Evolutionary conservation across 2,888 invertebrate genomes (phyloP).

Genomic region (Epinotia bilunana): DNA sequence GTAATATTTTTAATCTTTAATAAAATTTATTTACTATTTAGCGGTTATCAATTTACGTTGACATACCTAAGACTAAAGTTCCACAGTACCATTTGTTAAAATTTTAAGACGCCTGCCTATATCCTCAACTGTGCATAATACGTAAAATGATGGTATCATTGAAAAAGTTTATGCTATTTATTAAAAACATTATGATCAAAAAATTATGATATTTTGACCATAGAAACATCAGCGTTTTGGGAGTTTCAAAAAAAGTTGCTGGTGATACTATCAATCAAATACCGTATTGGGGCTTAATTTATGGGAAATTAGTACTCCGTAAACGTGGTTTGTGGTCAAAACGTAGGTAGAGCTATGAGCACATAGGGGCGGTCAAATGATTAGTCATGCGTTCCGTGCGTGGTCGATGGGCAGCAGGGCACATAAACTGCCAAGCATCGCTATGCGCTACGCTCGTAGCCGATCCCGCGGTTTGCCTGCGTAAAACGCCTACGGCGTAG

Average conservation of each 20-base stretch:
- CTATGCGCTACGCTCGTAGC: too few species aligned
- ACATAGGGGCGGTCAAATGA: background rate
- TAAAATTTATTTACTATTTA: too few species aligned
- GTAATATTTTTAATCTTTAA: too few species aligned
- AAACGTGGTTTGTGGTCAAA: constrained; percentile 31
- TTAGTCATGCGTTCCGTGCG: background rate
- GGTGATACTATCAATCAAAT: constrained; percentile 3
- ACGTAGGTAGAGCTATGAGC: constrained; percentile 9
- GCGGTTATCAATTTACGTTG: too few species aligned
- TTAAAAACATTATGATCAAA: too few species aligned
- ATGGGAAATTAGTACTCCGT: constrained; percentile 31
- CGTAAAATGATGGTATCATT: background rate
- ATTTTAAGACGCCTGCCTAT: background rate
- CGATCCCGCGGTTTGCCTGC: too few species aligned
- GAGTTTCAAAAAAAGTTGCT: too few species aligned
- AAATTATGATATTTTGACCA: too few species aligned
- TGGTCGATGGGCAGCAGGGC: constrained; percentile 13
- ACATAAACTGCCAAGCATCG: too few species aligned
- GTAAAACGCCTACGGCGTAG: too few species aligned
- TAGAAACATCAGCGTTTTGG: too few species aligned
- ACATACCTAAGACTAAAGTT: too few species aligned
- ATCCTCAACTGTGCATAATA: background rate
- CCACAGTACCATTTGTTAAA: background rate
- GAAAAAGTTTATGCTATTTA: background rate
- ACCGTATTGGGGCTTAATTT: constrained; percentile 10